Conservation (phyloP, 2,888 invertebrate species). For the Drosophila mettleri region DNA sequence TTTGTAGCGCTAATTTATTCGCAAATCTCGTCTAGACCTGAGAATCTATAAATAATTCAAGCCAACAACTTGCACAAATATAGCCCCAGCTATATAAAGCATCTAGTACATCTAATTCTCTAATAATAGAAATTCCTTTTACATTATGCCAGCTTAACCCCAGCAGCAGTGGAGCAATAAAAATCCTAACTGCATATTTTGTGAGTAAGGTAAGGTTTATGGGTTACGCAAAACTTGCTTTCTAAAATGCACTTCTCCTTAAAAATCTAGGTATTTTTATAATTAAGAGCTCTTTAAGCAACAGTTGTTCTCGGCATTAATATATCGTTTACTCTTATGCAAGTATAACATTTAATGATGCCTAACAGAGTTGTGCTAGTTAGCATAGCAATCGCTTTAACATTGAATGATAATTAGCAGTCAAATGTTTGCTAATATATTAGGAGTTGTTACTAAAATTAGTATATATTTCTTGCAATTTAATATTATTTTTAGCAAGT, state of each 20-base stretch:
- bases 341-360: neutral
- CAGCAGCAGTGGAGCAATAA: neutral
- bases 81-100: conserved; percentile 15
- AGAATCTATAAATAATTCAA: conserved; percentile 39
- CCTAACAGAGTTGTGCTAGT: neutral
- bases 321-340: neutral
- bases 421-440: neutral
- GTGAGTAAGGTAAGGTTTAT: conserved; percentile 1
- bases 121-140: conserved; percentile 17
- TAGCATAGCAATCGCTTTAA: neutral
- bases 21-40: conserved; percentile 14
- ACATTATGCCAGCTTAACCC: neutral
- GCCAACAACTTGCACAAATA: conserved; percentile 30
- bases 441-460: neutral
- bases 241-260: neutral
- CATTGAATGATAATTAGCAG: neutral
- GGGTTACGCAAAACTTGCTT: neutral
- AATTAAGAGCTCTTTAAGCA: no score
- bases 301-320: neutral
- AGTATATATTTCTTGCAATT: neutral
- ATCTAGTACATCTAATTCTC: conserved; percentile 17
- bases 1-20: conserved; percentile 38
- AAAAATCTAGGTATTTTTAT: no score
- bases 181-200: neutral
- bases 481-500: neutral